Evolutionary conservation across 2,888 invertebrate species (phyloP).

Genomic region (Asteroscopus sphinx): DNA sequence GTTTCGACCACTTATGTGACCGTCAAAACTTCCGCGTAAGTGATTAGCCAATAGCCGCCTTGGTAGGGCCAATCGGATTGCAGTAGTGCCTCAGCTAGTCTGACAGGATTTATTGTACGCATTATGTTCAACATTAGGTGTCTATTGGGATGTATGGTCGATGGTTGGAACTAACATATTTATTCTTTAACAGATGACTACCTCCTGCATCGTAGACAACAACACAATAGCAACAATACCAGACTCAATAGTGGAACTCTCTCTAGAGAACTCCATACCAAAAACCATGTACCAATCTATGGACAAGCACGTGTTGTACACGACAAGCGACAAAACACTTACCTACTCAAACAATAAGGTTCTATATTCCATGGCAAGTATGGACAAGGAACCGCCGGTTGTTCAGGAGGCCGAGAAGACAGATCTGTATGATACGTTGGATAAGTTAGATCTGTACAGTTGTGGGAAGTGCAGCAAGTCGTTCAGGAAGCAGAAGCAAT

Average conservation of each 20-base stretch:
- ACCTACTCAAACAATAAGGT: conserved; percentile 75
- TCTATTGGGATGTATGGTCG: too few relatives aligned
- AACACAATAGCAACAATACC: conserved; percentile 83
- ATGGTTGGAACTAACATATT: background rate
- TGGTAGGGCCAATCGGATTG: too few relatives aligned
- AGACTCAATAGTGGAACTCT: conserved; percentile 85
- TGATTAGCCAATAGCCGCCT: too few relatives aligned
- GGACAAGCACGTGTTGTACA: conserved; percentile 82
- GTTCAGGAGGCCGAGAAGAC: conserved; percentile 67
- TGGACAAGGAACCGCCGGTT: conserved; percentile 71
- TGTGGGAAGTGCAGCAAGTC: conserved; percentile 87
- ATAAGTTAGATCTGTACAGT: conserved; percentile 76
- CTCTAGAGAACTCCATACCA: conserved; percentile 82
- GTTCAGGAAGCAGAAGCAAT: conserved; percentile 91
- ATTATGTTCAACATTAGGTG: too few relatives aligned
- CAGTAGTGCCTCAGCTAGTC: too few relatives aligned
- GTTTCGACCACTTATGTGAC: too few relatives aligned
- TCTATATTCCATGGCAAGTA: conserved; percentile 79
- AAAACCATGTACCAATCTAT: conserved; percentile 84
- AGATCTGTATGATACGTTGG: conserved; percentile 77
- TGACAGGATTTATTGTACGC: too few relatives aligned
- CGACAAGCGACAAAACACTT: conserved; percentile 77
- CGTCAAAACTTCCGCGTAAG: too few relatives aligned
- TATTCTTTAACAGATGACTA: conserved; percentile 77
- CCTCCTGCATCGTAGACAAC: conserved; percentile 84